phyloP scores from a whole-genome alignment of 1,140 invertebrate genomes.

The Penaeus vannamei region DNA sequence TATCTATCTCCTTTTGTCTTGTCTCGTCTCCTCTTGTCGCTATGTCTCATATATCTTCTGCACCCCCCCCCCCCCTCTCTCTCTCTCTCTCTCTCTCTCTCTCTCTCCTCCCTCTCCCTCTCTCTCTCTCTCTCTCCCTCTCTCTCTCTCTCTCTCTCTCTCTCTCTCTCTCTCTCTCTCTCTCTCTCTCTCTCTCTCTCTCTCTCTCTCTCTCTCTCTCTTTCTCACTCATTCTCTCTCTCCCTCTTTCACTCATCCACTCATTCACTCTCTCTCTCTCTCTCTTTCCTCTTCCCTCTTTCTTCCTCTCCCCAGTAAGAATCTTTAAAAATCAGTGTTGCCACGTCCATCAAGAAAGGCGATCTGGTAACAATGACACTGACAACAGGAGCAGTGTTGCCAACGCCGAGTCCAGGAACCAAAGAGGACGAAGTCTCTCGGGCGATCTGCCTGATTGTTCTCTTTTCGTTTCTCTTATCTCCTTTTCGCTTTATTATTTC shows the following conservation, averaged over 20 bases:
- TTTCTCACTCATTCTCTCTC: neutral
- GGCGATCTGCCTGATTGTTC: no score
- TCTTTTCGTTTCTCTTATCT: no score
- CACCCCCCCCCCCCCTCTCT: neutral
- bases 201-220: conserved; percentile 17
- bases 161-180: conserved; percentile 21
- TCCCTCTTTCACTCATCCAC: neutral
- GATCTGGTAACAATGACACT: no score
- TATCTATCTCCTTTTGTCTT: neutral
- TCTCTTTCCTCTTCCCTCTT: neutral
- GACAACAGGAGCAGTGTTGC: no score
- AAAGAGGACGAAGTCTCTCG: no score
- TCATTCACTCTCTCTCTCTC: neutral
- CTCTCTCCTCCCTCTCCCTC: neutral
- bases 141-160: neutral
- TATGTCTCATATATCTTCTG: neutral
- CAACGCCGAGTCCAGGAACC: no score
- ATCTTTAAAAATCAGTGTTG: neutral
- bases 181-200: conserved; percentile 8
- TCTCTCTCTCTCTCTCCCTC: neutral
- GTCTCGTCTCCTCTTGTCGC: neutral
- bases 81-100: neutral
- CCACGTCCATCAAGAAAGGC: no score
- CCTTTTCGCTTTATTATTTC: no score
- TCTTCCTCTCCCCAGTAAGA: neutral